These are phyloP conservation scores for Panonychus citri DNA, from an alignment of 1,140 invertebrate genomes.

Conservation along the genomic window DNA sequence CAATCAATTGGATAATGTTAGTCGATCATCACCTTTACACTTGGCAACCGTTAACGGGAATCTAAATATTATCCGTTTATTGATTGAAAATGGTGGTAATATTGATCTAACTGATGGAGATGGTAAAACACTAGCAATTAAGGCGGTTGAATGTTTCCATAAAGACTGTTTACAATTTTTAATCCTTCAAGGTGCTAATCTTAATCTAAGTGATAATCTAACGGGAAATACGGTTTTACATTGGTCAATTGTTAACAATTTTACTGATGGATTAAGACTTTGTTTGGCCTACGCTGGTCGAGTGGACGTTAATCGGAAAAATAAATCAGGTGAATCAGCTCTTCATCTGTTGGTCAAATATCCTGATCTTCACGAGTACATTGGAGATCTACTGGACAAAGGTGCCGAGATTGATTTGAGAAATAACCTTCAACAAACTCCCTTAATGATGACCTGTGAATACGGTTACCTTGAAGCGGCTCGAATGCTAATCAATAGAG, in stretches of 20 bases:
- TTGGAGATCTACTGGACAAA: background rate
- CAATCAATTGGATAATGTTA: slow-evolving; percentile 23
- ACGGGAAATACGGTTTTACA: slow-evolving; percentile 9
- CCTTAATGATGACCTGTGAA: background rate
- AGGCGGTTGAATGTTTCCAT: slow-evolving; percentile 23
- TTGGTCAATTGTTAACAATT: slow-evolving; percentile 2
- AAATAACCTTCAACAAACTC: background rate
- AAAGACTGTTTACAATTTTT: slow-evolving; percentile 21
- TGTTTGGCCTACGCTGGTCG: background rate
- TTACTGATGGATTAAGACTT: background rate
- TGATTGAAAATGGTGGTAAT: slow-evolving; percentile 47
- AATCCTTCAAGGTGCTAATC: slow-evolving; percentile 4
- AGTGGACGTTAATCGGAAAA: slow-evolving; percentile 1
- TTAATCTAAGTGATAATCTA: slow-evolving; percentile 8
- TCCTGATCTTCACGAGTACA: background rate
- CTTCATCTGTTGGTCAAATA: background rate
- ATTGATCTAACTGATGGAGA: slow-evolving; percentile 24
- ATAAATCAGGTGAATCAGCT: background rate
- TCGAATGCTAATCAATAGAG: background rate
- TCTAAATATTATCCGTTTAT: slow-evolving; percentile 39
- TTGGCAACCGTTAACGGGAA: slow-evolving; percentile 53
- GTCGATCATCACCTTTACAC: slow-evolving; percentile 36
- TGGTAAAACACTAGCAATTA: slow-evolving; percentile 24
- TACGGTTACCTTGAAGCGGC: background rate
- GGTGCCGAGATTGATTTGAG: background rate